Base-by-base conservation (phyloP, 2,797 vertebrate species). In the Todus mexicanus region DNA sequence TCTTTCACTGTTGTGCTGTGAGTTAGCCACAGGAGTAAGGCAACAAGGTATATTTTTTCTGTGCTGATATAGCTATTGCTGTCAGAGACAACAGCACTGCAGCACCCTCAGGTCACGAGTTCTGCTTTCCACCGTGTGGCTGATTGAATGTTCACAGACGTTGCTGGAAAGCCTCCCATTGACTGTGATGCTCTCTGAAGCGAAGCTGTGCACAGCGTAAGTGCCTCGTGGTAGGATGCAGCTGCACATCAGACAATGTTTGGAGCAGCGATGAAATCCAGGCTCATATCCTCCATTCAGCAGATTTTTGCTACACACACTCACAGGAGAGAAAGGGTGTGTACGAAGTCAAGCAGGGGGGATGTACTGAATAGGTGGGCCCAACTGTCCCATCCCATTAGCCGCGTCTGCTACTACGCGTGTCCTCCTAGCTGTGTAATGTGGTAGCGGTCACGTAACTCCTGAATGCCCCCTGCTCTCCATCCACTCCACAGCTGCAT, bases 381-480 rank as follows among this genome's bases (percentile, higher is more conserved):
- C 42, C 0, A 1, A 17, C 53, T 26, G 40, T 42, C 59, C 57
- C 7, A 1, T 31, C 15, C 61, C 45, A 10, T 48, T 35, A 75
- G 38, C 76, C 73, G 13, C 0, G 0, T 4, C 26, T 42, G 47
- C 63, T 54, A 12, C 38, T 20, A 13, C 31, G 47, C 0, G 0
- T 16, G n/a, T 10, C 35, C 22, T 75, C 15, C 68, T 57, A 23
- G 1, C 35, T 7, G 5, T 1, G 17, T 11, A 33, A 23, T 31
- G 40, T 26, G 64, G 16, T 8, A 35, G 13, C 2, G 2, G 35
- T 33, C 42, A 4, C 1, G 4, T 11, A 51, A 22, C 15, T 72
- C 63, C 66, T 16, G 21, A 2, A 4, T 22, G 6, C 4, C 19
- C 40, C 33, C 65, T 51, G 60, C 60, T 76, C 60, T 9, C 48